Base-by-base conservation (phyloP, 2,113 vertebrate species). In the Pampusana beccarii region DNA sequence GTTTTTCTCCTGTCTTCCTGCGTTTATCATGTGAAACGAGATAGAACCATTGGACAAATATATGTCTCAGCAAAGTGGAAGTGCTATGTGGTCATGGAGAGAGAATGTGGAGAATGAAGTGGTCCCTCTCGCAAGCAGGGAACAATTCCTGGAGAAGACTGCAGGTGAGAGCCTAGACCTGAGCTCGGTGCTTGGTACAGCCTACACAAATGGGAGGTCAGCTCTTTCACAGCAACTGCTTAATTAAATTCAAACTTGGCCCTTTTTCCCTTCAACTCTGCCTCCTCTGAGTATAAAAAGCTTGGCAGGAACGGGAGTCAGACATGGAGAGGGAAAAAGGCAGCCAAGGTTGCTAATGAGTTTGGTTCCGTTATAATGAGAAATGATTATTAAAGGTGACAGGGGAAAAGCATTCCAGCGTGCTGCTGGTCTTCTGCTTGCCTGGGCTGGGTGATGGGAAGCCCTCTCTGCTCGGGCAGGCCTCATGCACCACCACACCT, bases 401-500 rank as follows among this genome's bases (percentile, higher is more conserved):
- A 5, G 51, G 34, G 13, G 31, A 11, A 16, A 23, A 48, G 40
- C n/a, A 11, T 83, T 80, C 46, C 60, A 56, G 33, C 2, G 1
- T 5, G 5, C 46, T 92, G 56, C 36, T 0, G 5, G 56, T 15
- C 38, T 66, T 28, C 16, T 66, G 54, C 62, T 50, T 8, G 1
- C 60, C 64, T 51, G 44, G 70, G 12, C 11, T 75, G 77, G 53
- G 60, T 74, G 84, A 31, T 1, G 3, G 60, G 82, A 80, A 93
- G 13, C 36, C 24, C 28, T 26, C n/a, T 77, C 40, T 69, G 75
- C 79, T 69, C 1, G 0, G 42, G 44, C 60, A 60, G 66, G 26
- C 31, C 24, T 65, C 2, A 2, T 1, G 0, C 5, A 1, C 58
- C 9, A 3, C 38, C 2, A 0, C 20, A n/a, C 34, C 62, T 4